Base-by-base conservation (phyloP, 2,888 invertebrate species). In the Itoplectis maculator region DNA sequence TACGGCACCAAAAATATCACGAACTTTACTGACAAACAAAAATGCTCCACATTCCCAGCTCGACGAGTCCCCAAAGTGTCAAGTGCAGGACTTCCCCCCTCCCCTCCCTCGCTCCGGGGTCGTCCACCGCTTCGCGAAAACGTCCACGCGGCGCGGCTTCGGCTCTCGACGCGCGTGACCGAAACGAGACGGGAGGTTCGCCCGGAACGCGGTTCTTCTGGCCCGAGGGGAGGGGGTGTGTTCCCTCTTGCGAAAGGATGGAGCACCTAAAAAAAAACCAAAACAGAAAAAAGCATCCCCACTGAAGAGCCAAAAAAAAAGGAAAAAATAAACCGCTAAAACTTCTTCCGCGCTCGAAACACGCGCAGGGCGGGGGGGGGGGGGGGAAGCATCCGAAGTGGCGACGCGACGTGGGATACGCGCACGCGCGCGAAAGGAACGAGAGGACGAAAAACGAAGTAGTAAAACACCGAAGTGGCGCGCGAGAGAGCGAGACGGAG, bases 221-320 rank as follows among this genome's bases (percentile, higher is more conserved):
- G 42, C 68, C 47, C 69, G 54, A 5, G 51, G 72, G 65, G n/a
- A n/a, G n/a, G n/a, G 81, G 79, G 65, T 73, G 70, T 63, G 80
- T 68, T 66, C 78, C 61, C 78, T 79, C 42, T 76, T 59, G 74
- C 82, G 81, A 83, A 84, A 81, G 83, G 85, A 82, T 81, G 77
- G 56, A 69, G 68, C 59, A 42, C 23, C 35, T 15, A 72, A 51
- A 13, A 8, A 65, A 40, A 47, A 49, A 65, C 18, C 29, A 65
- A 63, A 72, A 51, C 9, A 20, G 74, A 56, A 42, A 80, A 73
- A 81, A 79, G n/a, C n/a, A n/a, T 73, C 42, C 8, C 8, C 11
- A n/a, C 5, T n/a, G 47, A 47, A 47, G 47, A 47, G 5, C 47
- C 47, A n/a, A 29, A 56, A 79, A 73, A 49, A 63, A 76, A 70